phyloP scores from a whole-genome alignment of 2,888 invertebrate species.

The Xylota segnis region DNA sequence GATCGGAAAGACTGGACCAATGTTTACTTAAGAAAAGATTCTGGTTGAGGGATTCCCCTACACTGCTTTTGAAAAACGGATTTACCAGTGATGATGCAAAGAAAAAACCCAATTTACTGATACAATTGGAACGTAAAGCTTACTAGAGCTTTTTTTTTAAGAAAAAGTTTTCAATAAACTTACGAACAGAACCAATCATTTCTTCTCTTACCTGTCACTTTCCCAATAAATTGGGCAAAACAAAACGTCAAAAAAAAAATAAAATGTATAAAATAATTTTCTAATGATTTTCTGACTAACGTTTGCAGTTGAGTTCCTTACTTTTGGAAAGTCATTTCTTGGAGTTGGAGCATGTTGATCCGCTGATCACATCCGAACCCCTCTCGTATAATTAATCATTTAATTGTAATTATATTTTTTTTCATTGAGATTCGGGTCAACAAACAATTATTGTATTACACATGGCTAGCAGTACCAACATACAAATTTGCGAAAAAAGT shows the following conservation, averaged over 20 bases:
- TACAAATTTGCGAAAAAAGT: conserved; percentile 6
- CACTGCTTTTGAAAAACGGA: too few species aligned
- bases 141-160: not conserved
- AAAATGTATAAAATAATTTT: too few species aligned
- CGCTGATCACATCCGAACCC: not conserved
- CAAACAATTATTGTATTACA: conserved; percentile 1
- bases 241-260: conserved; percentile 22
- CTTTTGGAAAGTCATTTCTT: conserved; percentile 16
- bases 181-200: not conserved
- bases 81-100: too few species aligned
- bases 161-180: not conserved
- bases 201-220: not conserved
- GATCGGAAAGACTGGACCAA: too few species aligned
- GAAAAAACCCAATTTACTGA: too few species aligned
- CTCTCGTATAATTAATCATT: not conserved
- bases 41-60: too few species aligned
- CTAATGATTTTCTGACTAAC: not conserved
- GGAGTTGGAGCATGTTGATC: conserved; percentile 31
- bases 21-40: too few species aligned
- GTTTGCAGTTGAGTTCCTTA: conserved; percentile 13
- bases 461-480: conserved; percentile 18
- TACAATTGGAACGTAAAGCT: too few species aligned
- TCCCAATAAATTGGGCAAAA: not conserved
- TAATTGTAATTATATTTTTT: not conserved
- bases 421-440: not conserved